phyloP scores from a whole-genome alignment of 1,140 invertebrate species.

The Bactericera cockerelli region DNA sequence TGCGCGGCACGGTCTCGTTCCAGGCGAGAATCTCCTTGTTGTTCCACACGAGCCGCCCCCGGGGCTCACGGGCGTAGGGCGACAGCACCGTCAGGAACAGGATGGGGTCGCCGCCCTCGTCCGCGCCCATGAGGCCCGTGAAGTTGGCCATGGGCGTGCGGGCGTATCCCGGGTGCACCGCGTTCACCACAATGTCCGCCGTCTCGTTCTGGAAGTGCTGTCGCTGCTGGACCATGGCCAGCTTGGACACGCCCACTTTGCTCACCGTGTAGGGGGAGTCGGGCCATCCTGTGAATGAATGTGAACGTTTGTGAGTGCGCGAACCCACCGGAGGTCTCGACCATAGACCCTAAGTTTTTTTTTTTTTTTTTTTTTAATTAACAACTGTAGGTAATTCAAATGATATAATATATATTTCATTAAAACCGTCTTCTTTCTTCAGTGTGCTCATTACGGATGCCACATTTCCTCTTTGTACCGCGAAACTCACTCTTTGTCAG shows the following conservation, averaged over 20 bases:
- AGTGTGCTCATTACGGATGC: no score
- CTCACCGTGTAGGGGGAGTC: conserved; percentile 42
- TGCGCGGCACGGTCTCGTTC: not conserved
- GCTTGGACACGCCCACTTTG: conserved; percentile 45
- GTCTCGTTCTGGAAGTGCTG: conserved; percentile 33
- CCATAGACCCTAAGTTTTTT: no score
- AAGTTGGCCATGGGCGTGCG: conserved; percentile 51
- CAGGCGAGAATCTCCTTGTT: not conserved
- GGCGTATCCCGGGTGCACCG: conserved; percentile 46
- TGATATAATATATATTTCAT: no score
- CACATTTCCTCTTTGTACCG: no score
- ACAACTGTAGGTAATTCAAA: no score
- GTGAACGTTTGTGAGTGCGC: conserved; percentile 35
- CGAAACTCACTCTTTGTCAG: no score
- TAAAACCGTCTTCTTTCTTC: no score
- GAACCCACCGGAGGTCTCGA: conserved; percentile 28
- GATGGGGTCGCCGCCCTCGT: conserved; percentile 37
- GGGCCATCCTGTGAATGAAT: conserved; percentile 42
- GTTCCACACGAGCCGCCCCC: not conserved
- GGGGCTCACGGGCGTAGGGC: not conserved
- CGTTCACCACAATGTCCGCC: conserved; percentile 42
- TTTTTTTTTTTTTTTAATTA: no score
- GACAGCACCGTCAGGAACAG: conserved; percentile 25
- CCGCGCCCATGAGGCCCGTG: conserved; percentile 41
- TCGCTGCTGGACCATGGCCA: conserved; percentile 42